Evolutionary conservation across 2,888 invertebrate species (phyloP), one percentile per base, ranked within the genome.

Genomic region (Lypha dubia): DNA sequence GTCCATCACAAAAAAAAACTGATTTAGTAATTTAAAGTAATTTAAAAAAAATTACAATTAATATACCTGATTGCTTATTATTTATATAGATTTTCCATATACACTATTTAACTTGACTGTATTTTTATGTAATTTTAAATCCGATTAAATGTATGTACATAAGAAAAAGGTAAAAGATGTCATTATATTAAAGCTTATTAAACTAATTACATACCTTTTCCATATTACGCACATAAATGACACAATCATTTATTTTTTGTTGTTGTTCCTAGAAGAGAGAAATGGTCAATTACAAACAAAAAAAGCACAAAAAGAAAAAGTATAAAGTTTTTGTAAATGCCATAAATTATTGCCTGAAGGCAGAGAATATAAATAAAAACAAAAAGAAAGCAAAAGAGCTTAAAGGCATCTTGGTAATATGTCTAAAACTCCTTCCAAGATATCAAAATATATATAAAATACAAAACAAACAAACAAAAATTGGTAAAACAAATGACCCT

Each of bases 231-330:
- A 17, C n/a, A n/a, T n/a, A n/a, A 1, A 51, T 11, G 17, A 1
- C 22, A 22, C 1, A 22, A 53, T 15, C 2, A 4, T n/a, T 15
- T 28, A n/a, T n/a, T n/a, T n/a, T n/a, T n/a, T n/a, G n/a, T n/a
- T n/a, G n/a, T 24, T 15, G 3, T 28, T 24, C 22, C 22, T 1
- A 22, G 3, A 53, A 53, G 24, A 22, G 28, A 22, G 28, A 6
- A 3, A 24, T 15, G 17, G 15, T 8, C 8, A 1, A 32, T 35
- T 60, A 8, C 3, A 13, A 89, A 88, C 86, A 87, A 87, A 86
- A 63, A 32, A 56, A 44, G 87, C 87, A 86, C 87, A 87, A 86
- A 70, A 17, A 44, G 51, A 44, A n/a, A n/a, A n/a, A n/a, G n/a
- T 15, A 7, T 60, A 38, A 9, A 38, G 13, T 56, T 51, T 84